phyloP scores from a whole-genome alignment of 2,113 vertebrate species.

The Edolisoma coerulescens region DNA sequence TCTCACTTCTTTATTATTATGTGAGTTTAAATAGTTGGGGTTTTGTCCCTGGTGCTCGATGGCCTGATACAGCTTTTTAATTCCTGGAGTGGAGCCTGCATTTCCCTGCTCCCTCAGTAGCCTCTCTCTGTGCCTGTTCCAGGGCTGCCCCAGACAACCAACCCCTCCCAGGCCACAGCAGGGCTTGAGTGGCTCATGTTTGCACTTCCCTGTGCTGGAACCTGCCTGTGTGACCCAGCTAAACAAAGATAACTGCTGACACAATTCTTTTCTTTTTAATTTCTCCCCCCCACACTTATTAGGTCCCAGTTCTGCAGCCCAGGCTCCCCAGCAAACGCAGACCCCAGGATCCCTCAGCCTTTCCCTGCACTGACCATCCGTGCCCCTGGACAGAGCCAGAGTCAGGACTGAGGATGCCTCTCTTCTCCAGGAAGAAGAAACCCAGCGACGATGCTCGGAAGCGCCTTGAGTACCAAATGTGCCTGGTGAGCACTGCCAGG shows the following conservation, averaged over 20 bases:
- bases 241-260: background rate
- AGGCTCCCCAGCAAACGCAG: background rate
- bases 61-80: background rate
- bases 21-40: background rate
- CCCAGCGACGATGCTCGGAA: constrained; percentile 86
- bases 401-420: constrained; percentile 76
- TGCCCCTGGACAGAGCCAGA: background rate
- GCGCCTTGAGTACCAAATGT: constrained; percentile 90
- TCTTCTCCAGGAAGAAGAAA: constrained; percentile 91
- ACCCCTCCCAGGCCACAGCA: background rate
- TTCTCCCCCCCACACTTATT: accelerated
- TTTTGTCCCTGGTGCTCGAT: background rate
- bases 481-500: constrained; percentile 72
- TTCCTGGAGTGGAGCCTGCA: background rate
- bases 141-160: background rate
- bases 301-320: background rate
- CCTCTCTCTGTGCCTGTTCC: background rate
- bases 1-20: background rate
- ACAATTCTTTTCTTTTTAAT: background rate
- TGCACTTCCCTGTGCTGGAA: background rate
- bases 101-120: background rate
- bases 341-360: background rate
- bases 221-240: background rate
- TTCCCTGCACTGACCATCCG: background rate
- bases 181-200: accelerated